Conservation (phyloP, 2,888 invertebrate species). For the Ethmia dodecea region DNA sequence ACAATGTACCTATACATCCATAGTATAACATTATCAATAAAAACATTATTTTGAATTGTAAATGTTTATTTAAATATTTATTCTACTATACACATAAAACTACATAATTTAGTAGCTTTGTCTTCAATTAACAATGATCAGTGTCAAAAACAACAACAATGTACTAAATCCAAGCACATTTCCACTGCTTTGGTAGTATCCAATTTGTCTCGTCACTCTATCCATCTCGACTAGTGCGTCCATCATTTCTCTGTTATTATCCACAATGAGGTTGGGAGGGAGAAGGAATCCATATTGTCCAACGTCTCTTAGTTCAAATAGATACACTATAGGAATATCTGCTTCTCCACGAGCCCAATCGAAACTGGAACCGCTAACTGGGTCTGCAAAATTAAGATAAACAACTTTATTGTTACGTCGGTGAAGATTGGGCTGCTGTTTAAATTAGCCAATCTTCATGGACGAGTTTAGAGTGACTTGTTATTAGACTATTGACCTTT, state of each 20-base stretch:
- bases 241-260: constrained; percentile 46
- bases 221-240: constrained; percentile 36
- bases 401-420: too few species aligned
- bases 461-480: too few species aligned
- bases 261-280: constrained; percentile 56
- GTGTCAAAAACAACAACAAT: constrained; percentile 3
- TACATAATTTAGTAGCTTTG: too few species aligned
- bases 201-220: constrained; percentile 20
- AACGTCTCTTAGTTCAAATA: constrained; percentile 70
- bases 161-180: neutral
- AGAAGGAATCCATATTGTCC: constrained; percentile 70
- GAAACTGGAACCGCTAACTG: constrained; percentile 51
- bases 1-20: too few species aligned
- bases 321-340: constrained; percentile 64
- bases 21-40: too few species aligned
- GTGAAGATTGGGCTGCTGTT: too few species aligned
- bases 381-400: constrained; percentile 44
- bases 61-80: too few species aligned
- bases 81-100: too few species aligned
- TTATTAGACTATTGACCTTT: too few species aligned
- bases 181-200: constrained; percentile 16
- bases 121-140: too few species aligned
- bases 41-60: too few species aligned
- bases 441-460: too few species aligned
- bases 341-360: constrained; percentile 73